Evolutionary conservation across 2,888 invertebrate genomes (phyloP).

Genomic region (Zygothrica quintamaculata): DNA sequence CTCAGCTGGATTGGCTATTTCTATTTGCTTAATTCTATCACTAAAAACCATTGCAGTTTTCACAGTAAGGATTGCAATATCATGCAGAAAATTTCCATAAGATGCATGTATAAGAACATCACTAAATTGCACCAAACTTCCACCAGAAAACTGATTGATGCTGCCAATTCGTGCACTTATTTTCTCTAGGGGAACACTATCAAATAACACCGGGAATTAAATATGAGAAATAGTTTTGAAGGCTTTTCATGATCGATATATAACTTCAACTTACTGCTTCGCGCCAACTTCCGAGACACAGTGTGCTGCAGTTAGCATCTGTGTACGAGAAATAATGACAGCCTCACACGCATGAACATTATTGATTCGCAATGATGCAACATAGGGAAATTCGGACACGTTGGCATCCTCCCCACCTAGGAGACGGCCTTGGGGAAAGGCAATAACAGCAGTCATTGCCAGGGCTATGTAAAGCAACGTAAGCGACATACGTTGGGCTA

Average conservation of each 20-base stretch:
- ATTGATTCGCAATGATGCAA: slow-evolving; percentile 78
- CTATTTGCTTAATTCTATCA: slow-evolving; percentile 62
- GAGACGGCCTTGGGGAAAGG: slow-evolving; percentile 64
- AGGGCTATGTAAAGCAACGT: slow-evolving; percentile 36
- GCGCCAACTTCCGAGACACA: slow-evolving; percentile 65
- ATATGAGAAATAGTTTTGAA: no score
- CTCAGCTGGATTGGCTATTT: slow-evolving; percentile 44
- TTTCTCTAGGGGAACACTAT: slow-evolving; percentile 51
- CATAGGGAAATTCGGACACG: slow-evolving; percentile 80
- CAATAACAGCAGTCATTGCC: slow-evolving; percentile 17
- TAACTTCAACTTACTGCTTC: slow-evolving; percentile 65
- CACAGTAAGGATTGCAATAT: slow-evolving; percentile 76
- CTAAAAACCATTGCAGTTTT: slow-evolving; percentile 46
- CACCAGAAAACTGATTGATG: slow-evolving; percentile 80
- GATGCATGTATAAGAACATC: slow-evolving; percentile 69
- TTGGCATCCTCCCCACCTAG: slow-evolving; percentile 80
- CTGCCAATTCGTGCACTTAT: slow-evolving; percentile 78
- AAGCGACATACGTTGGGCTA: slow-evolving; percentile 57
- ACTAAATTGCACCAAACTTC: slow-evolving; percentile 61
- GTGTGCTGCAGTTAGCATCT: slow-evolving; percentile 77
- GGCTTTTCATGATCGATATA: no score
- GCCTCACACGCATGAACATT: slow-evolving; percentile 72
- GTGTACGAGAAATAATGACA: slow-evolving; percentile 56
- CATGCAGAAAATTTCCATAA: slow-evolving; percentile 80
- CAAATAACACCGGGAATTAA: no score